Evolutionary conservation across 1,140 invertebrate species (phyloP).

Genomic region (Pseudomyrmex sp.): DNA sequence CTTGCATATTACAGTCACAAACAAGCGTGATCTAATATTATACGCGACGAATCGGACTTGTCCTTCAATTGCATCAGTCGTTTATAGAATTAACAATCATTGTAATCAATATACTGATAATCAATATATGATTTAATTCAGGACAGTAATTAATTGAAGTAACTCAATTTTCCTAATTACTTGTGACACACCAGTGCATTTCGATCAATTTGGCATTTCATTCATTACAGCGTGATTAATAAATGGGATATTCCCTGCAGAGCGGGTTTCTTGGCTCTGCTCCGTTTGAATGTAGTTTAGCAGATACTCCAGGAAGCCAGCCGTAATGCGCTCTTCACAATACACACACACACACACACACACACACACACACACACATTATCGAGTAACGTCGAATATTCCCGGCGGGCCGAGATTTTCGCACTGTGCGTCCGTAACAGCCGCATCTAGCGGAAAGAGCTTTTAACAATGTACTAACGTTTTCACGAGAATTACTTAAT

Average conservation of each 20-base stretch:
- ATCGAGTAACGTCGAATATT: conserved; percentile 73
- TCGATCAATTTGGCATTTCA: conserved; percentile 38
- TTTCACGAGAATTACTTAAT: conserved; percentile 56
- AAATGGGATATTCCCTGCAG: conserved; percentile 31
- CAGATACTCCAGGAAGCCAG: conserved; percentile 35
- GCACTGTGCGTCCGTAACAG: conserved; percentile 45
- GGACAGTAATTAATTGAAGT: neutral
- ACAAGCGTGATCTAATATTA: conserved; percentile 6
- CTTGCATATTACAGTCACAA: neutral
- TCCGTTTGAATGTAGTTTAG: conserved; percentile 46
- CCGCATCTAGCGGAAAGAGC: conserved; percentile 52
- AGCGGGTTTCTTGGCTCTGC: conserved; percentile 7
- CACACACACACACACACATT: conserved; percentile 32
- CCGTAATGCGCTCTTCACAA: conserved; percentile 53
- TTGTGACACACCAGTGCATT: neutral
- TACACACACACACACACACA: conserved; percentile 36
- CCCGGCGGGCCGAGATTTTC: conserved; percentile 67
- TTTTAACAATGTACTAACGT: conserved; percentile 50
- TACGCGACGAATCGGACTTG: neutral
- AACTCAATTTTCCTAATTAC: conserved; percentile 53
- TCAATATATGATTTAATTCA: neutral
- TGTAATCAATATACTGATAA: neutral
- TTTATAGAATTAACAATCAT: conserved; percentile 7
- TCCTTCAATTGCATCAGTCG: conserved; percentile 2
- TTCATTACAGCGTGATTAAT: conserved; percentile 58